Conservation (phyloP, 2,113 vertebrate species). For the Scolopax mira region DNA sequence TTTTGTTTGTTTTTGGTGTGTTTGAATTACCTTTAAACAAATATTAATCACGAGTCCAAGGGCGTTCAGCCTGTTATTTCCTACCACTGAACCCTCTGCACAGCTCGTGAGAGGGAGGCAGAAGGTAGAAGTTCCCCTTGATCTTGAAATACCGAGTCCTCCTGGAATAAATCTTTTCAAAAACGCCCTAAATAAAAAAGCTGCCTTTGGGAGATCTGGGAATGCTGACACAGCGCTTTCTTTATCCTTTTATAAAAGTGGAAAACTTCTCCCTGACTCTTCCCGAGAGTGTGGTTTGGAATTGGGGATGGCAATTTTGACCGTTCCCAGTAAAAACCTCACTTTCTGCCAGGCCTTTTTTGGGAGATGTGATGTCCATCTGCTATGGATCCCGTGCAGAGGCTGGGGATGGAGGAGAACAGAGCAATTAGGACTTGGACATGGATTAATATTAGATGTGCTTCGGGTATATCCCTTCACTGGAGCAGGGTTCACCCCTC, state of each 20-base stretch:
- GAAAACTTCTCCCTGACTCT: not conserved
- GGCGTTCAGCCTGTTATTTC: not conserved
- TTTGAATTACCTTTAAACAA: not conserved
- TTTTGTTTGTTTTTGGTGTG: too few species aligned
- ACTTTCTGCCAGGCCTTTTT: not conserved
- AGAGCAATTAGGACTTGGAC: not conserved
- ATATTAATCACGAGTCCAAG: not conserved
- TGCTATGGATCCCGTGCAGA: fast-evolving
- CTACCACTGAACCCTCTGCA: fast-evolving
- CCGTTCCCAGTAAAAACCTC: not conserved
- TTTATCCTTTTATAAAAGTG: not conserved
- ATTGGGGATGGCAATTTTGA: not conserved
- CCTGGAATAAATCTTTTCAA: not conserved
- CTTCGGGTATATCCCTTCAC: fast-evolving
- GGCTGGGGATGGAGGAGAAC: not conserved
- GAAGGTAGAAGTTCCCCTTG: not conserved
- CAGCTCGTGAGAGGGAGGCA: not conserved
- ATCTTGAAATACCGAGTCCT: not conserved
- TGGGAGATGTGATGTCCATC: not conserved
- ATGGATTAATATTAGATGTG: not conserved
- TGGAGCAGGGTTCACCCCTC: not conserved
- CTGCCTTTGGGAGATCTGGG: not conserved
- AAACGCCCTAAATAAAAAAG: not conserved
- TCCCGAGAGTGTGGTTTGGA: not conserved
- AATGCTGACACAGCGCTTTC: not conserved